Conservation (phyloP, 2,113 vertebrate genomes). For the Aldabrachelys gigantea region DNA sequence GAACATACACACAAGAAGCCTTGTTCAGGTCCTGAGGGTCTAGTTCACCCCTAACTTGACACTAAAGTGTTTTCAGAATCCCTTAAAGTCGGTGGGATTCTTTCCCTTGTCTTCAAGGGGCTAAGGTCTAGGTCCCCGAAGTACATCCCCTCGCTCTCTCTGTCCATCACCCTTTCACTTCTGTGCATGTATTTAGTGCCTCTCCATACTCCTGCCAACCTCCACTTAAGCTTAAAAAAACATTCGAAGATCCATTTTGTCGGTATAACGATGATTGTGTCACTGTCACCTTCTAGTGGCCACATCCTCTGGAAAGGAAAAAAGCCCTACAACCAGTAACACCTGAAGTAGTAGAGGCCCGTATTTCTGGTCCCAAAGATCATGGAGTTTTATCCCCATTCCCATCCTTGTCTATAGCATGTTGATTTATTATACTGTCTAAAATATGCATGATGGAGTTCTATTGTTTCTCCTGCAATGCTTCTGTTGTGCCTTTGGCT, state of each 20-base stretch:
- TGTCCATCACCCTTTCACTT: neutral
- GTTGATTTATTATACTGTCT: neutral
- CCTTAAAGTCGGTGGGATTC: neutral
- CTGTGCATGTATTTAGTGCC: neutral
- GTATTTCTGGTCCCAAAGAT: neutral
- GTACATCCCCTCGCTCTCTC: neutral
- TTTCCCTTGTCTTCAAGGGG: neutral
- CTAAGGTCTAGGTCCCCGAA: neutral
- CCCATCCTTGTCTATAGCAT: neutral
- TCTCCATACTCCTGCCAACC: neutral
- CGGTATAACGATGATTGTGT: neutral
- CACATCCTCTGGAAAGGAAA: neutral
- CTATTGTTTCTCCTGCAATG: neutral
- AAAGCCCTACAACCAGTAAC: neutral
- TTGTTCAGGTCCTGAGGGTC: neutral
- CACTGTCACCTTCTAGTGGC: neutral
- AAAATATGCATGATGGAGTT: neutral
- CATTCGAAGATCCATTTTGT: neutral
- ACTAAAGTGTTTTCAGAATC: neutral
- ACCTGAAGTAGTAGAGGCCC: neutral
- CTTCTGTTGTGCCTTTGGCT: neutral
- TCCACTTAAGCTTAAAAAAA: neutral
- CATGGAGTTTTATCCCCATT: neutral
- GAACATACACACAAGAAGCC: neutral
- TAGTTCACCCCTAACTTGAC: neutral